Conservation (phyloP, 2,888 invertebrate genomes). For the Drosophila limbata region DNA sequence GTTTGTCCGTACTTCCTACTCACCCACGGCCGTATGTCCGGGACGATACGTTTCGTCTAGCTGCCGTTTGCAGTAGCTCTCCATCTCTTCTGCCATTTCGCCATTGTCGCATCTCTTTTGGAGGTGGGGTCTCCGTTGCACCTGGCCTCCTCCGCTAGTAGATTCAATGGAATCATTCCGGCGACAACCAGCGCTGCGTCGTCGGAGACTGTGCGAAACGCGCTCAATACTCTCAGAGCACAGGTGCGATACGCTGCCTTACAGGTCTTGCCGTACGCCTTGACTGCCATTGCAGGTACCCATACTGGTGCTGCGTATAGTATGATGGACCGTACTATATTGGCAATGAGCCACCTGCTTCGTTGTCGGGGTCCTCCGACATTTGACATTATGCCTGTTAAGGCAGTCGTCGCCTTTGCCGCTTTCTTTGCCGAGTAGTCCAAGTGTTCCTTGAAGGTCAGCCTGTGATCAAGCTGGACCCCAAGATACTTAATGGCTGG, state of each 20-base stretch:
- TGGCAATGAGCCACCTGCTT: neutral
- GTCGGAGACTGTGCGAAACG: neutral
- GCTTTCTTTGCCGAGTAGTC: neutral
- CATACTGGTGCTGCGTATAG: no score
- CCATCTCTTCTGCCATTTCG: neutral
- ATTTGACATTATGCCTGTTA: neutral
- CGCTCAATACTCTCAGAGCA: neutral
- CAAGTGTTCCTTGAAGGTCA: neutral
- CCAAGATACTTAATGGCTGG: no score
- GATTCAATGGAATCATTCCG: neutral
- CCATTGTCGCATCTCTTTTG: neutral
- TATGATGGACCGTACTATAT: neutral
- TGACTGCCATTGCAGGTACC: neutral
- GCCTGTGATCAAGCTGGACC: no score
- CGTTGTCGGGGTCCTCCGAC: no score
- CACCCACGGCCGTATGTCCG: no score
- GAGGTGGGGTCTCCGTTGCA: neutral
- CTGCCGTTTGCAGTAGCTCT: no score
- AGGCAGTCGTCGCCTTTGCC: neutral
- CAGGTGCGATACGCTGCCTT: neutral
- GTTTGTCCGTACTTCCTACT: no score
- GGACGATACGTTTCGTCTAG: neutral
- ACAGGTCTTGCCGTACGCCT: neutral
- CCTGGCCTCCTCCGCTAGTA: neutral
- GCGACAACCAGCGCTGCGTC: neutral